Conservation (phyloP, 2,888 invertebrate genomes). For the Agrilus cyanescens region DNA sequence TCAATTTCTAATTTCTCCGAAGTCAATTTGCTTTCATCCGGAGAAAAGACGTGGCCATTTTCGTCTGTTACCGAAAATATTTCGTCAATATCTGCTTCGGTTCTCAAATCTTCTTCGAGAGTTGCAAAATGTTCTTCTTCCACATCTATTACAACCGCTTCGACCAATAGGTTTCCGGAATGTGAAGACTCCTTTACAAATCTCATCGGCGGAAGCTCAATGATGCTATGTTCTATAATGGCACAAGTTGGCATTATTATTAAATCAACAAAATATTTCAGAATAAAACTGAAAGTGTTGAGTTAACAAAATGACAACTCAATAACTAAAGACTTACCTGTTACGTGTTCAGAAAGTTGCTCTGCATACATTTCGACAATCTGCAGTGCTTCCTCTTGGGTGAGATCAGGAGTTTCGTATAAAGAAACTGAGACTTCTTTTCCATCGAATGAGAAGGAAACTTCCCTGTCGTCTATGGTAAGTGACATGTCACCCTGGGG, state of each 20-base stretch:
- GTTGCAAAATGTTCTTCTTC: slow-evolving; percentile 71
- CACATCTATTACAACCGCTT: slow-evolving; percentile 83
- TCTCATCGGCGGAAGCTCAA: slow-evolving; percentile 75
- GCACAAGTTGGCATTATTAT: background rate
- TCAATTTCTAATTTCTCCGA: slow-evolving; percentile 42
- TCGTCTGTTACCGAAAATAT: slow-evolving; percentile 68
- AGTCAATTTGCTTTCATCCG: slow-evolving; percentile 34
- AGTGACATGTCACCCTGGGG: slow-evolving; percentile 53
- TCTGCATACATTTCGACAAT: slow-evolving; percentile 92
- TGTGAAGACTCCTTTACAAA: slow-evolving; percentile 84
- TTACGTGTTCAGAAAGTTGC: slow-evolving; percentile 78
- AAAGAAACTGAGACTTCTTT: slow-evolving; percentile 84
- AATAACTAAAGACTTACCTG: slow-evolving; percentile 34
- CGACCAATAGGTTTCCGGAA: slow-evolving; percentile 78
- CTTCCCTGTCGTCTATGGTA: slow-evolving; percentile 71
- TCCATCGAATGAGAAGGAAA: slow-evolving; percentile 84
- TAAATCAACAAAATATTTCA: too few relatives aligned
- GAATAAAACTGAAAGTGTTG: too few relatives aligned
- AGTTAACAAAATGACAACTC: background rate
- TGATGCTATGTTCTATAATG: slow-evolving; percentile 63
- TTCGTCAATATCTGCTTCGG: slow-evolving; percentile 79
- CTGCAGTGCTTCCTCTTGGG: slow-evolving; percentile 83
- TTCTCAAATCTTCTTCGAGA: slow-evolving; percentile 73
- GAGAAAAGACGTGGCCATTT: slow-evolving; percentile 31
- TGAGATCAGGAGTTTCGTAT: slow-evolving; percentile 85